Percentiles rank a stretch among this genome's conserved stretches.
phyloP scores from a whole-genome alignment of 2,113 vertebrate genomes.

The Gambusia affinis region DNA sequence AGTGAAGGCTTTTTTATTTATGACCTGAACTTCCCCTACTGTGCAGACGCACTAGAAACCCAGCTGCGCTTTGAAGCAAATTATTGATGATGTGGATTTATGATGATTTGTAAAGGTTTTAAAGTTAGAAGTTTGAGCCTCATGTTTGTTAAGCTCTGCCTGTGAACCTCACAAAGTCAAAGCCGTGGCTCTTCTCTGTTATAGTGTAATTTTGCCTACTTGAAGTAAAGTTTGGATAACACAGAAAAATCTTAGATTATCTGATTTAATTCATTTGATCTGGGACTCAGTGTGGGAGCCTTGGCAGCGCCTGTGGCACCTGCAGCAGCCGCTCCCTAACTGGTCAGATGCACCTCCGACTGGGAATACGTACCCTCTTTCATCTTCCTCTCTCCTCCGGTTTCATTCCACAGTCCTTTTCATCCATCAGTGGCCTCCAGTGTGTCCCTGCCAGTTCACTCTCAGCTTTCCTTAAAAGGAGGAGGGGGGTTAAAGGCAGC shows the following conservation, averaged over 20 bases:
- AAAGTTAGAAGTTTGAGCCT: conserved; percentile 15
- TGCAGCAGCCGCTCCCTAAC: conserved; percentile 39
- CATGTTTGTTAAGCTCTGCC: conserved; percentile 28
- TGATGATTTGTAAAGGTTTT: conserved; percentile 35
- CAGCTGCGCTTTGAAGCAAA: conserved; percentile 56
- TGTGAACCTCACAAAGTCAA: conserved; percentile 16
- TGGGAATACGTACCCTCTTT: conserved; percentile 55
- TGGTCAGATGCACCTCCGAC: conserved; percentile 11
- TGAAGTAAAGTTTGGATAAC: not conserved
- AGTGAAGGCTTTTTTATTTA: conserved; percentile 42
- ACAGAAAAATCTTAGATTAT: not conserved
- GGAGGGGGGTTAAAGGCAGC: conserved; percentile 34
- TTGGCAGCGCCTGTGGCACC: conserved; percentile 43
- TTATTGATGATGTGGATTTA: conserved; percentile 35
- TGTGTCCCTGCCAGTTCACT: conserved; percentile 62
- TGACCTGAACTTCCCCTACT: conserved; percentile 15
- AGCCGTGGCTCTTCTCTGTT: not conserved
- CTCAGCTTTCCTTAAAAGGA: conserved; percentile 45
- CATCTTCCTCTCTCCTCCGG: conserved; percentile 33
- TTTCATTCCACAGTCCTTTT: conserved; percentile 38
- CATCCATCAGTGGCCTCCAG: conserved; percentile 54
- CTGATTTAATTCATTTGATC: not conserved
- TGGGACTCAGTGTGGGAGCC: not conserved
- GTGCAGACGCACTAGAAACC: conserved; percentile 11
- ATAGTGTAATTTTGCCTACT: not conserved